Conservation (phyloP, 2,113 vertebrate species). For the Actinemys pallida region DNA sequence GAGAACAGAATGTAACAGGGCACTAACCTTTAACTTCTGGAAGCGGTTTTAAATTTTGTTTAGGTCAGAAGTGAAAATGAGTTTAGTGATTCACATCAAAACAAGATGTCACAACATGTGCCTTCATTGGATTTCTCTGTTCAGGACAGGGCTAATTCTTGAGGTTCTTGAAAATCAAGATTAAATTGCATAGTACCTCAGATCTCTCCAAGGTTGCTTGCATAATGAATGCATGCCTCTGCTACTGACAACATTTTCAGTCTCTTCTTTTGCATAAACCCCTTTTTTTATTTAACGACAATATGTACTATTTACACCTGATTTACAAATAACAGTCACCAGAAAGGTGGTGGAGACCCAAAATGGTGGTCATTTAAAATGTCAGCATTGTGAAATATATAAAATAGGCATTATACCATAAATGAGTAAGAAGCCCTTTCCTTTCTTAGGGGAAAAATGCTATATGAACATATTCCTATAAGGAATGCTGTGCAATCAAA, state of each 20-base stretch:
- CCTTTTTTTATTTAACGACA: background rate
- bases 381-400: background rate
- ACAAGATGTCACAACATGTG: background rate
- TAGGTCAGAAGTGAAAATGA: background rate
- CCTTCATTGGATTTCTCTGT: background rate
- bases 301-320: background rate
- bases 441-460: background rate
- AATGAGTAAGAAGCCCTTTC: background rate
- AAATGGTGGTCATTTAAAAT: background rate
- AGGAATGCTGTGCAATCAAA: background rate
- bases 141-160: background rate
- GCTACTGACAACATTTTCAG: background rate
- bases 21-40: background rate
- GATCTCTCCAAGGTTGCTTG: background rate
- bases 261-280: background rate
- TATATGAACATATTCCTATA: background rate
- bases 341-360: background rate
- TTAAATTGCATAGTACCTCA: background rate
- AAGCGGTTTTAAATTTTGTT: background rate
- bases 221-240: background rate
- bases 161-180: background rate
- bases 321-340: background rate
- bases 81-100: background rate
- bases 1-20: background rate
- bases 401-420: background rate